phyloP scores from a whole-genome alignment of 2,888 invertebrate species.

The Nomada fabriciana region DNA sequence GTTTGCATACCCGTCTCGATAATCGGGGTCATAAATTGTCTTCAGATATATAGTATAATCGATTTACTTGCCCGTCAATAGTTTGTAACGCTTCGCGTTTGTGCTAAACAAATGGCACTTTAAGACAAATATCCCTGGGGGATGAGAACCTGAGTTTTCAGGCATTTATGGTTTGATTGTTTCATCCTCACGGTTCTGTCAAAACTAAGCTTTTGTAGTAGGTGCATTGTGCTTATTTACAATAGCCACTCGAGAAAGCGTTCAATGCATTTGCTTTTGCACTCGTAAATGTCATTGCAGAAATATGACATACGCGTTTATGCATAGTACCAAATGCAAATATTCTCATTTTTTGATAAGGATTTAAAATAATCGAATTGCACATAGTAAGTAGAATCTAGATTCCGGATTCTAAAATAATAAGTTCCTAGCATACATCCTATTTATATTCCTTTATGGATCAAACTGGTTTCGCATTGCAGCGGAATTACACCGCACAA shows the following conservation, averaged over 20 bases:
- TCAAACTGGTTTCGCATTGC: too few species aligned
- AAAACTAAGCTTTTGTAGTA: not conserved
- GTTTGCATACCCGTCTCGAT: slow-evolving; percentile 30
- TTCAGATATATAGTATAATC: slow-evolving; percentile 32
- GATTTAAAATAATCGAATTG: too few species aligned
- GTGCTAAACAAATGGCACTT: not conserved
- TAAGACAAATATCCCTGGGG: too few species aligned
- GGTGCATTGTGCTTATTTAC: not conserved
- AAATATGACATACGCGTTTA: not conserved
- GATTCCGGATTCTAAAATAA: too few species aligned
- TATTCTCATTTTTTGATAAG: too few species aligned
- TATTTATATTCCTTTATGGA: too few species aligned
- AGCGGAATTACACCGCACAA: too few species aligned
- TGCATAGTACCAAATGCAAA: too few species aligned
- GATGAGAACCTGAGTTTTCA: slow-evolving; percentile 2
- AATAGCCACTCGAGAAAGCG: not conserved
- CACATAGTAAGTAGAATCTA: too few species aligned
- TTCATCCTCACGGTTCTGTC: not conserved
- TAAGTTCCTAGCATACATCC: too few species aligned
- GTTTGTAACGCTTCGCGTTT: slow-evolving; percentile 2
- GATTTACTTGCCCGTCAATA: slow-evolving; percentile 14
- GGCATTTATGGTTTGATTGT: slow-evolving; percentile 14
- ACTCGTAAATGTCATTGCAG: slow-evolving; percentile 5
- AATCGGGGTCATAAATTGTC: slow-evolving; percentile 44
- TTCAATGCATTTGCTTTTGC: not conserved